phyloP scores from a whole-genome alignment of 1,140 invertebrate genomes.

The Macrobrachium rosenbergii region DNA sequence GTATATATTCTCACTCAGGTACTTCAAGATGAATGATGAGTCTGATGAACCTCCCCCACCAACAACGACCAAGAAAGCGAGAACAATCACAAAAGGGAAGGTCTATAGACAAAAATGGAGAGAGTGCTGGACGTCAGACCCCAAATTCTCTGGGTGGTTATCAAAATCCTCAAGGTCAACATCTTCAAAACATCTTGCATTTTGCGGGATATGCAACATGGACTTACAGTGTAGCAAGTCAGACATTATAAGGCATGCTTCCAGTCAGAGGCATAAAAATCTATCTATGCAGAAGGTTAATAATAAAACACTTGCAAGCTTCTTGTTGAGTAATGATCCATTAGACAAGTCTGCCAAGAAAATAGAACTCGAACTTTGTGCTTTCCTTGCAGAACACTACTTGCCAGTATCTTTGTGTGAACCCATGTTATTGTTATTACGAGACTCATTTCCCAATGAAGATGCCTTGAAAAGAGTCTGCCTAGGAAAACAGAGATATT shows the following conservation, averaged over 20 bases:
- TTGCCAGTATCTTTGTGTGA: slow-evolving; percentile 8
- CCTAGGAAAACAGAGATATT: background rate
- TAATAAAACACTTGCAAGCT: background rate
- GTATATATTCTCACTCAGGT: no score
- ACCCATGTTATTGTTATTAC: background rate
- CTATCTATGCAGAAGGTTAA: slow-evolving; percentile 1
- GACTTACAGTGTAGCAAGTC: background rate
- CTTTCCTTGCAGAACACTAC: background rate
- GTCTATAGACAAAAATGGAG: slow-evolving; percentile 15
- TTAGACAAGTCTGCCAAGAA: slow-evolving; percentile 4
- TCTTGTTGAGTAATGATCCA: background rate
- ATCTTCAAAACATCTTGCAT: slow-evolving; percentile 15
- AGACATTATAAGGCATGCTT: slow-evolving; percentile 5
- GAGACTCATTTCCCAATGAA: background rate
- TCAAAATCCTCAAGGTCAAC: background rate
- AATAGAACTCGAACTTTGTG: slow-evolving; percentile 1
- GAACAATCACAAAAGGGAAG: background rate
- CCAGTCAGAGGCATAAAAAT: slow-evolving; percentile 18
- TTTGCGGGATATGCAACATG: background rate
- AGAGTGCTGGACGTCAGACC: slow-evolving; percentile 6
- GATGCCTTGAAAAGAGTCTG: slow-evolving; percentile 8
- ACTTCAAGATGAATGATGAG: background rate
- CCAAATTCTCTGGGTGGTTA: background rate
- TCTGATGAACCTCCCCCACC: background rate
- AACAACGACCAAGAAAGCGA: slow-evolving; percentile 6